Evolutionary conservation across 2,888 invertebrate genomes (phyloP).

Genomic region (Geophilus truncorum): DNA sequence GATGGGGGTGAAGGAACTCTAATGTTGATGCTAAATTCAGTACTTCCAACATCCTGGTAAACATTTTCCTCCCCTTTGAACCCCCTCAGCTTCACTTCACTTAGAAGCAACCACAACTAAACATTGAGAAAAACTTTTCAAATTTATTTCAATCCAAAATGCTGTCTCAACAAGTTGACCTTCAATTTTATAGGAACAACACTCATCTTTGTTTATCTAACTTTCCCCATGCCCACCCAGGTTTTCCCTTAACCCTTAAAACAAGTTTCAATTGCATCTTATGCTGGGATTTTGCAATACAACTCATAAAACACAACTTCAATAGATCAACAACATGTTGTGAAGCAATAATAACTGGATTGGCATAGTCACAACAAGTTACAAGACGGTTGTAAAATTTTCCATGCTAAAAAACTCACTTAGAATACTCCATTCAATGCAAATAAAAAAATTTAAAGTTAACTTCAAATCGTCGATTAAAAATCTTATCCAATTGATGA

Average conservation of each 20-base stretch:
- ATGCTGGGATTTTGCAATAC: too few species aligned
- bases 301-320: not conserved
- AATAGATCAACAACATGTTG: not conserved
- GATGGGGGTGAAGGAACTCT: not conserved
- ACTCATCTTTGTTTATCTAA: not conserved
- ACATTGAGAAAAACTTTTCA: not conserved
- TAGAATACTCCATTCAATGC: too few species aligned
- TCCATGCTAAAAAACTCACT: too few species aligned
- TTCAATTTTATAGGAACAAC: not conserved
- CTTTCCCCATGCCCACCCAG: too few species aligned
- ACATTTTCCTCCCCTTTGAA: not conserved
- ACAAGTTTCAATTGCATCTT: too few species aligned
- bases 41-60: not conserved
- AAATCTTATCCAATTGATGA: too few species aligned
- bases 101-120: not conserved
- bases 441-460: too few species aligned
- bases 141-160: not conserved
- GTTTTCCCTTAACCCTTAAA: too few species aligned
- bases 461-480: too few species aligned
- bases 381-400: too few species aligned
- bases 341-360: not conserved
- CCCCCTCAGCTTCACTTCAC: not conserved
- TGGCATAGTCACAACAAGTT: too few species aligned
- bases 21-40: not conserved
- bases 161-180: not conserved